Conservation (phyloP, 2,888 invertebrate genomes). For the Sinentomon sp. region DNA sequence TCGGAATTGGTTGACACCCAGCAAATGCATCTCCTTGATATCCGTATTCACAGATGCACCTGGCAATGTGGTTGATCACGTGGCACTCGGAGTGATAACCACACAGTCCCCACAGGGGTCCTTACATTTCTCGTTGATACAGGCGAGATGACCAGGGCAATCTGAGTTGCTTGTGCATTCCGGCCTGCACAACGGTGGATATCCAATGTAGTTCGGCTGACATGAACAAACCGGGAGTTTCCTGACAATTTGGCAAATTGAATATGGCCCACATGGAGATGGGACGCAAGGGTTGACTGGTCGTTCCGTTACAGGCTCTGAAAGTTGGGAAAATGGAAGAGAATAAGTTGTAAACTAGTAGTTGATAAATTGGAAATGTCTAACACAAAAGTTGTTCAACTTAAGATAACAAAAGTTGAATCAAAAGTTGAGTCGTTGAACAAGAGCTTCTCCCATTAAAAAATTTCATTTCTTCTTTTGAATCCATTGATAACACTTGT, state of each 20-base stretch:
- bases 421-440: not conserved
- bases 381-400: conserved; percentile 11
- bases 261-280: conserved; percentile 26
- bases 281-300: conserved; percentile 17
- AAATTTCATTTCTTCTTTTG: no score
- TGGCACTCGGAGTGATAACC: conserved; percentile 13
- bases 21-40: conserved; percentile 31
- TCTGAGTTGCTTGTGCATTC: conserved; percentile 18
- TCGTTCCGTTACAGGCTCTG: conserved; percentile 3
- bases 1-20: conserved; percentile 33
- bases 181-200: conserved; percentile 26
- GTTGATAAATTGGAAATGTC: not conserved
- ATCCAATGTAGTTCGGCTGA: conserved; percentile 30
- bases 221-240: conserved; percentile 35
- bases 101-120: conserved; percentile 10
- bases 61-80: conserved; percentile 14
- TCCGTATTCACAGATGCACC: conserved; percentile 18
- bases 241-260: conserved; percentile 32
- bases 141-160: conserved; percentile 28
- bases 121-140: conserved; percentile 35
- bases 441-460: not conserved
- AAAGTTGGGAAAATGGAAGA: conserved; percentile 8
- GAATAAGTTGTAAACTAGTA: conserved; percentile 5
- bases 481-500: no score
- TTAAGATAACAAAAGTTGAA: not conserved